A percentile compares a stretch with the other conserved stretches of the same genome.
These are phyloP conservation scores for Morpho achilles DNA, from an alignment of 2,888 invertebrate genomes.

Conservation along the genomic window DNA sequence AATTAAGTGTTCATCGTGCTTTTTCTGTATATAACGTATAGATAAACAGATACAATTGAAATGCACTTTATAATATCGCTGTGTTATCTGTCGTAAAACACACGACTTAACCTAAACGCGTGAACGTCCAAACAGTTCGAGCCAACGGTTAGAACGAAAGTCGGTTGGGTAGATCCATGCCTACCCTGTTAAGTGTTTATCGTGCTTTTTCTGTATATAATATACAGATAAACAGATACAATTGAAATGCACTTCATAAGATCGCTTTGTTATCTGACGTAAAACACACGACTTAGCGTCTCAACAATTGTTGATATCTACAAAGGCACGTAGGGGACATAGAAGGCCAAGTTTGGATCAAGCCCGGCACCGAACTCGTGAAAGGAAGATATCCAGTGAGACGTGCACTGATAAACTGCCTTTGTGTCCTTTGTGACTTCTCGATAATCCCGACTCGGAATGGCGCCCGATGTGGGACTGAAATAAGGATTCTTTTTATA, in stretches of 20 bases:
- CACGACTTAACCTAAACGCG: too few species aligned
- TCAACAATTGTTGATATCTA: slow-evolving; percentile 11
- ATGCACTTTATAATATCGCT: too few species aligned
- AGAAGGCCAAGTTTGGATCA: slow-evolving; percentile 34
- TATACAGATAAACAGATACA: not conserved
- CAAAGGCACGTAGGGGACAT: slow-evolving; percentile 15
- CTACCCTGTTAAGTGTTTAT: too few species aligned
- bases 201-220: too few species aligned
- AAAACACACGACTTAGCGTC: not conserved
- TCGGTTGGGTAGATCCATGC: too few species aligned
- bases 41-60: too few species aligned
- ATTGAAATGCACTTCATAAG: not conserved
- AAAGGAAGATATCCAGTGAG: slow-evolving; percentile 52
- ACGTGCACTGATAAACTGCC: slow-evolving; percentile 62
- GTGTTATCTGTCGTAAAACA: too few species aligned
- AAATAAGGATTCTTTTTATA: slow-evolving; percentile 43
- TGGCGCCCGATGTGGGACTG: slow-evolving; percentile 36
- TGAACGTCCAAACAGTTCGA: too few species aligned
- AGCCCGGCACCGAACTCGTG: slow-evolving; percentile 42
- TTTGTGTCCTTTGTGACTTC: slow-evolving; percentile 58
- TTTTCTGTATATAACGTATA: too few species aligned
- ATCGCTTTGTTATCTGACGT: not conserved
- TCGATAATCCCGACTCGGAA: slow-evolving; percentile 55
- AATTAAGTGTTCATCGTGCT: too few species aligned
- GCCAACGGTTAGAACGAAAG: too few species aligned